phyloP scores from a whole-genome alignment of 2,113 vertebrate genomes.

The Lagopus muta region DNA sequence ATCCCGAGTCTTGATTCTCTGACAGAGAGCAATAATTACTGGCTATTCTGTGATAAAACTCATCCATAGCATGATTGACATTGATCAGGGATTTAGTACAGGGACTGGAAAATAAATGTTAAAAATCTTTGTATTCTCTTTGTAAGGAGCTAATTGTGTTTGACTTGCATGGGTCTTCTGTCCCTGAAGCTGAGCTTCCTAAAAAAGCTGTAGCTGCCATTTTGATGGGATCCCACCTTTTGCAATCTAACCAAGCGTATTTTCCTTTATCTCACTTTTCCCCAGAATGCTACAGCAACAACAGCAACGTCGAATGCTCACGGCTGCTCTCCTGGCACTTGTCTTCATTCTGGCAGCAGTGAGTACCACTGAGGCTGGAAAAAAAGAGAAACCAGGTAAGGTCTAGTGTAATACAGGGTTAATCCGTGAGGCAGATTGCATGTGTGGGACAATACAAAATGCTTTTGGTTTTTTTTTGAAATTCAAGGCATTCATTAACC shows the following conservation, averaged over 20 bases:
- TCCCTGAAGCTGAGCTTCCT: background rate
- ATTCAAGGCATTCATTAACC: slow-evolving; percentile 7
- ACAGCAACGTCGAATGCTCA: slow-evolving; percentile 73
- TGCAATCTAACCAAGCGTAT: background rate
- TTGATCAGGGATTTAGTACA: background rate
- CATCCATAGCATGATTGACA: background rate
- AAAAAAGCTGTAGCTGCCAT: background rate
- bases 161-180: background rate
- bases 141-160: background rate
- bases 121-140: background rate
- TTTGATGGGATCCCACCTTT: background rate
- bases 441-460: background rate
- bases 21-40: background rate
- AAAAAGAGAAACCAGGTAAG: slow-evolving; percentile 85
- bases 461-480: background rate
- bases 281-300: slow-evolving; percentile 78
- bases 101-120: background rate
- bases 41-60: background rate
- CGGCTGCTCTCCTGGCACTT: slow-evolving; percentile 75
- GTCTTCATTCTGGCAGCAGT: slow-evolving; percentile 79
- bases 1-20: background rate
- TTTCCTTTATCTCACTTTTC: slow-evolving; percentile 3
- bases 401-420: background rate
- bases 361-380: slow-evolving; percentile 77
- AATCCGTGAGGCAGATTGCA: background rate